These are phyloP conservation scores for Bos indicus DNA, from an alignment of 2,113 vertebrate genomes.

Conservation along the genomic window DNA sequence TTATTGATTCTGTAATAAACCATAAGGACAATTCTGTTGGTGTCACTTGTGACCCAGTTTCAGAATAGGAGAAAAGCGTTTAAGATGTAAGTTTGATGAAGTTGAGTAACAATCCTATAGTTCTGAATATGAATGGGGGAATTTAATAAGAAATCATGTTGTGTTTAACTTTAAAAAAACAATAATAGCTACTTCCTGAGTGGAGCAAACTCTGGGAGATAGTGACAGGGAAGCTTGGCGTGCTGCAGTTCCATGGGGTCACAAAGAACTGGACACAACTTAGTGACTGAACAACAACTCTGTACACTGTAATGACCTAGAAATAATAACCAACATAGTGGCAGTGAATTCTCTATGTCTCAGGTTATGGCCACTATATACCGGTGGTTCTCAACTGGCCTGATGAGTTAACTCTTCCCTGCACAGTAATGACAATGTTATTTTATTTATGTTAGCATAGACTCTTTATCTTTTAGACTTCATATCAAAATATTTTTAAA, in stretches of 20 bases:
- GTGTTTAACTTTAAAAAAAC: background rate
- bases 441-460: background rate
- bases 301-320: background rate
- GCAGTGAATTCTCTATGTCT: background rate
- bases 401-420: background rate
- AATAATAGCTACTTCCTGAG: background rate
- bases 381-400: no score
- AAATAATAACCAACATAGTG: background rate
- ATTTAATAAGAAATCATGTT: background rate
- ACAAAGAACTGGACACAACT: background rate
- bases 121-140: background rate
- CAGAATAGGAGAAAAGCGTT: background rate
- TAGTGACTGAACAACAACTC: background rate
- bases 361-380: background rate
- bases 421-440: background rate
- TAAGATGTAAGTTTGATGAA: background rate
- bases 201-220: background rate
- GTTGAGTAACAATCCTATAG: background rate
- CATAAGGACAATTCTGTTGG: background rate
- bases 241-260: background rate
- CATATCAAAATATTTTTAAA: background rate
- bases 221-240: background rate
- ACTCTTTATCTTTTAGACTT: background rate
- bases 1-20: background rate
- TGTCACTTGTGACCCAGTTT: background rate